These are phyloP conservation scores for Spodoptera picta DNA, from an alignment of 2,888 invertebrate genomes.

Conservation along the genomic window DNA sequence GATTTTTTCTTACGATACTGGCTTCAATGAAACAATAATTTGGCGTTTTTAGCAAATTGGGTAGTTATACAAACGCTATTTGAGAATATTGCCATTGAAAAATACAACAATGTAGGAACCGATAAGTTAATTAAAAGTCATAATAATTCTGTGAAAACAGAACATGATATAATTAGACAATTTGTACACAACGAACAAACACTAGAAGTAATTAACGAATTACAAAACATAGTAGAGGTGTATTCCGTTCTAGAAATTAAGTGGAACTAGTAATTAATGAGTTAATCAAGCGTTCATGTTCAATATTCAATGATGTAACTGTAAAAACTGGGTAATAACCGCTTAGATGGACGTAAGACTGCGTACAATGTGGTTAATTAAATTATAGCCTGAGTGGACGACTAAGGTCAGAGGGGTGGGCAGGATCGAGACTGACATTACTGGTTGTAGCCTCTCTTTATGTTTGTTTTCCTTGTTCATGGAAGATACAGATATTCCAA, in stretches of 20 bases:
- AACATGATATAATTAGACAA: constrained; percentile 3
- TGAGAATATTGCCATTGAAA: no score
- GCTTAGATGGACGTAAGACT: constrained; percentile 17
- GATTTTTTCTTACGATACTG: no score
- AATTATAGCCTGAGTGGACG: neutral
- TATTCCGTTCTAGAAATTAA: constrained; percentile 64
- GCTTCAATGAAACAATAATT: no score
- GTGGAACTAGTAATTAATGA: constrained; percentile 62
- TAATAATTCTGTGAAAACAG: neutral
- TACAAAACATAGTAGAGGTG: constrained; percentile 33
- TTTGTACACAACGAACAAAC: constrained; percentile 4
- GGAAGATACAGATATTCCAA: no score
- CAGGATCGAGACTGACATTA: no score
- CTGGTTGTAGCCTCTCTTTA: no score
- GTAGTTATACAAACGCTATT: no score
- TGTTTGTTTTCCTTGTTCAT: no score
- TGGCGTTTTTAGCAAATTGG: no score
- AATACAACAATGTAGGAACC: no score
- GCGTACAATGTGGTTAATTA: constrained; percentile 5
- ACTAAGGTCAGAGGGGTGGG: no score
- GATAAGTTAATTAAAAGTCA: no score
- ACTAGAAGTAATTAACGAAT: constrained; percentile 29
- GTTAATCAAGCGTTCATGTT: constrained; percentile 70
- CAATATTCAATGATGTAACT: constrained; percentile 62
- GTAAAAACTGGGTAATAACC: constrained; percentile 33